Evolutionary conservation across 1,140 invertebrate species (phyloP).

Genomic region (Coenobita brevimanus): DNA sequence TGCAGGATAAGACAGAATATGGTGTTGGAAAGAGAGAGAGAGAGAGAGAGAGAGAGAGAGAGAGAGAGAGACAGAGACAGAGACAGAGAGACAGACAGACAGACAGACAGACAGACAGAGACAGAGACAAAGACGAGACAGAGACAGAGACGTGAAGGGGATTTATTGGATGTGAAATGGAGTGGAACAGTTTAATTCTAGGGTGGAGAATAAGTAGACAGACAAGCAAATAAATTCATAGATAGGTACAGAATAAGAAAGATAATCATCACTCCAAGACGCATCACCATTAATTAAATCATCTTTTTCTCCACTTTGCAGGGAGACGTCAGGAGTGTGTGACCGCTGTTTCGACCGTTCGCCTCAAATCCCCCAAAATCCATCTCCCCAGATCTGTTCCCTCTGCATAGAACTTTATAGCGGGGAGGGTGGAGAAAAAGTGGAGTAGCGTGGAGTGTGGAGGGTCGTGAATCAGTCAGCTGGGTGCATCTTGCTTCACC

Average conservation of each 20-base stretch:
- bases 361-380: slow-evolving; percentile 20
- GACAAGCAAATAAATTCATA: background rate
- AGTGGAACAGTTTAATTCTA: background rate
- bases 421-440: background rate
- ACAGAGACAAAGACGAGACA: too few relatives aligned
- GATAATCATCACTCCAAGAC: background rate
- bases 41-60: too few relatives aligned
- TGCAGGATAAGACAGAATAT: too few relatives aligned
- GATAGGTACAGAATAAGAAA: background rate
- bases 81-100: background rate
- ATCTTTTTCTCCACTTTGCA: too few relatives aligned
- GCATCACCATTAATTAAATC: too few relatives aligned
- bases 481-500: background rate
- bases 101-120: too few relatives aligned
- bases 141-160: too few relatives aligned
- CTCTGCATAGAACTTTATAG: slow-evolving; percentile 59
- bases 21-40: too few relatives aligned
- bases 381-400: slow-evolving; percentile 49
- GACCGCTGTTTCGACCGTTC: background rate
- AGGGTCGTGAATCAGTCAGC: slow-evolving; percentile 1
- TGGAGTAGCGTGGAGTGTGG: background rate
- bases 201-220: background rate
- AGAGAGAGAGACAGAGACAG: too few relatives aligned
- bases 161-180: background rate
- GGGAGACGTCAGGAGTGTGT: background rate